These are phyloP conservation scores for Heterodera filipjevi DNA, from an alignment of 2,888 invertebrate genomes.

Conservation along the genomic window DNA sequence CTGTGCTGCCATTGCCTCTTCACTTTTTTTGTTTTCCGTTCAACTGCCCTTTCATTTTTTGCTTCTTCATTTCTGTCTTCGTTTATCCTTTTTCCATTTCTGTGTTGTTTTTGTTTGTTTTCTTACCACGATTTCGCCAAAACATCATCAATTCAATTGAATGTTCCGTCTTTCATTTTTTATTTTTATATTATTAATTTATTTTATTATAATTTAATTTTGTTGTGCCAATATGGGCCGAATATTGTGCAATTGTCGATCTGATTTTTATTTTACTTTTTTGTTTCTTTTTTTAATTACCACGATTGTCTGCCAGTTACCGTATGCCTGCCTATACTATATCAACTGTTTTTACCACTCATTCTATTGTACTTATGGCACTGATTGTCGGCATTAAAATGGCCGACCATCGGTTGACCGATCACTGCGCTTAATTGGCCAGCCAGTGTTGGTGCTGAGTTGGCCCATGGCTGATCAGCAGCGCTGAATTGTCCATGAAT, in stretches of 20 bases:
- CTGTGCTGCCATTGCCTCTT: not conserved
- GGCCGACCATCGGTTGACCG: too few relatives aligned
- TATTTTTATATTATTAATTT: not conserved
- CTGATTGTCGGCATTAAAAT: too few relatives aligned
- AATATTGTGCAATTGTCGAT: not conserved
- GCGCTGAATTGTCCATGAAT: too few relatives aligned
- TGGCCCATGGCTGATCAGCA: too few relatives aligned
- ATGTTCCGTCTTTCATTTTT: too few relatives aligned
- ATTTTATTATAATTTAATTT: not conserved
- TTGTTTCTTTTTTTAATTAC: not conserved
- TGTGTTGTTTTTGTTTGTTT: not conserved
- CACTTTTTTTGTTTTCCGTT: not conserved
- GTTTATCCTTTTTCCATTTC: too few relatives aligned
- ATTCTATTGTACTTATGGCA: too few relatives aligned
- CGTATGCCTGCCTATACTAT: not conserved
- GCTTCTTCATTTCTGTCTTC: not conserved
- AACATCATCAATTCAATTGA: not conserved
- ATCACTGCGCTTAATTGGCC: too few relatives aligned
- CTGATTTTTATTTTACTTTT: not conserved
- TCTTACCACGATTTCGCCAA: not conserved
- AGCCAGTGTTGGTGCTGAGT: too few relatives aligned
- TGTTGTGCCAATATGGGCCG: not conserved
- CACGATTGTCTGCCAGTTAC: constrained; percentile 4
- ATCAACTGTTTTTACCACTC: too few relatives aligned
- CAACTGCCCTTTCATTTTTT: not conserved